These are phyloP conservation scores for Andrena cerasifolii DNA, from an alignment of 1,140 invertebrate species.

Conservation along the genomic window DNA sequence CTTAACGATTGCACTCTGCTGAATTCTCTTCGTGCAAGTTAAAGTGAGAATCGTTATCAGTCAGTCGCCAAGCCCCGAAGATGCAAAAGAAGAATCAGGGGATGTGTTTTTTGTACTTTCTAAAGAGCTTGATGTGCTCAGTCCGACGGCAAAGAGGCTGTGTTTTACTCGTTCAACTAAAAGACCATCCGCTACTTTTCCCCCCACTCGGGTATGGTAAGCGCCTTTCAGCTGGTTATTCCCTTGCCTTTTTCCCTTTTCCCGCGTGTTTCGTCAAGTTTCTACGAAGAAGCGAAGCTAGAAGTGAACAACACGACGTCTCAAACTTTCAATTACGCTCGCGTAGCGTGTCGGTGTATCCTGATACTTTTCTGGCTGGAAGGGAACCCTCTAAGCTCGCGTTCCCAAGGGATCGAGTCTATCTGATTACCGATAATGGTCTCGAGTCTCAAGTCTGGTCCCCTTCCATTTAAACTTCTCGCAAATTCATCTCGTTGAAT, in stretches of 20 bases:
- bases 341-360: slow-evolving; percentile 62
- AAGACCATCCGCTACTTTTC: slow-evolving; percentile 20
- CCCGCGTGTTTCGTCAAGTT: slow-evolving; percentile 49
- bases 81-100: too few relatives aligned
- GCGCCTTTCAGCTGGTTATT: slow-evolving; percentile 45
- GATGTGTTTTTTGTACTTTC: slow-evolving; percentile 24
- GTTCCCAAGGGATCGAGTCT: slow-evolving; percentile 65
- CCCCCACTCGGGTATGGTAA: slow-evolving; percentile 17
- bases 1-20: too few relatives aligned
- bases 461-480: background rate
- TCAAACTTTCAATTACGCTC: slow-evolving; percentile 65
- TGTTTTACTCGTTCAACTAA: slow-evolving; percentile 16
- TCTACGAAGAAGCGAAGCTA: slow-evolving; percentile 46
- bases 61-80: too few relatives aligned
- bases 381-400: slow-evolving; percentile 56
- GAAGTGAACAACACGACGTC: slow-evolving; percentile 40
- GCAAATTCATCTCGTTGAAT: background rate
- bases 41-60: too few relatives aligned
- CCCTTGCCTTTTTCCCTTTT: background rate
- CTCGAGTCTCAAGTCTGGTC: slow-evolving; percentile 61
- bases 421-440: slow-evolving; percentile 72
- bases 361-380: slow-evolving; percentile 54
- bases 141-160: slow-evolving; percentile 8
- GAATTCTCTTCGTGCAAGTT: too few relatives aligned
- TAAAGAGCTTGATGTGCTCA: slow-evolving; percentile 3